Percentiles rank a stretch among this genome's conserved stretches.
phyloP scores from a whole-genome alignment of 2,888 invertebrate genomes.

The Meandrusa payeni region DNA sequence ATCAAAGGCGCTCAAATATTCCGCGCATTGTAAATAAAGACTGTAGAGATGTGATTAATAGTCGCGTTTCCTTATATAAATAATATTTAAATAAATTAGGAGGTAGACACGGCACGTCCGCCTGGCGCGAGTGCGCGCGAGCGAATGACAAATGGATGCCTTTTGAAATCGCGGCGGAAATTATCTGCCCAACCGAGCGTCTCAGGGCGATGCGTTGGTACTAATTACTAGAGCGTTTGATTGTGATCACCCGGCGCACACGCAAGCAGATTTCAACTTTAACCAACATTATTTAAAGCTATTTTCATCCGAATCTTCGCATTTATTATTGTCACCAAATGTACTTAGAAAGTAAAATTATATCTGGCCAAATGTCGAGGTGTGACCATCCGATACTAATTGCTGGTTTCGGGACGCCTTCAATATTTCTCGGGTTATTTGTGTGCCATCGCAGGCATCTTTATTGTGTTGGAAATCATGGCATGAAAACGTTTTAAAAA shows the following conservation, averaged over 20 bases:
- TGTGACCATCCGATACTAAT: slow-evolving; percentile 80
- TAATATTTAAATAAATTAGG: slow-evolving; percentile 79
- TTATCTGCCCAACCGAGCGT: slow-evolving; percentile 77
- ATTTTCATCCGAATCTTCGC: slow-evolving; percentile 34
- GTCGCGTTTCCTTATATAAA: slow-evolving; percentile 78
- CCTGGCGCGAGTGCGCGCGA: slow-evolving; percentile 65
- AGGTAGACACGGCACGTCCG: slow-evolving; percentile 67
- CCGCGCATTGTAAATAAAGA: slow-evolving; percentile 73
- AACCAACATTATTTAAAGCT: slow-evolving; percentile 37
- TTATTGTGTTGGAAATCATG: slow-evolving; percentile 53
- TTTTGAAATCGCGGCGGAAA: slow-evolving; percentile 78
- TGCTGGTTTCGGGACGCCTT: slow-evolving; percentile 61
- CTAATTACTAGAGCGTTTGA: slow-evolving; percentile 78
- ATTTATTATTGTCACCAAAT: slow-evolving; percentile 71
- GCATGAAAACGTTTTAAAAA: slow-evolving; percentile 59
- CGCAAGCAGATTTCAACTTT: slow-evolving; percentile 44
- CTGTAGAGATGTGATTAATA: slow-evolving; percentile 77
- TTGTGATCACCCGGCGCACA: slow-evolving; percentile 58
- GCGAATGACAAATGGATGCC: slow-evolving; percentile 77
- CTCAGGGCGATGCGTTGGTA: slow-evolving; percentile 66
- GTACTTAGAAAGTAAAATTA: slow-evolving; percentile 78
- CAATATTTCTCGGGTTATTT: slow-evolving; percentile 53
- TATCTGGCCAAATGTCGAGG: slow-evolving; percentile 71
- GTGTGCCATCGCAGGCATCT: slow-evolving; percentile 62
- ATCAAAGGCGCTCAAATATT: slow-evolving; percentile 66